Evolutionary conservation across 2,797 vertebrate genomes (phyloP).

Genomic region (Agapornis canus): DNA sequence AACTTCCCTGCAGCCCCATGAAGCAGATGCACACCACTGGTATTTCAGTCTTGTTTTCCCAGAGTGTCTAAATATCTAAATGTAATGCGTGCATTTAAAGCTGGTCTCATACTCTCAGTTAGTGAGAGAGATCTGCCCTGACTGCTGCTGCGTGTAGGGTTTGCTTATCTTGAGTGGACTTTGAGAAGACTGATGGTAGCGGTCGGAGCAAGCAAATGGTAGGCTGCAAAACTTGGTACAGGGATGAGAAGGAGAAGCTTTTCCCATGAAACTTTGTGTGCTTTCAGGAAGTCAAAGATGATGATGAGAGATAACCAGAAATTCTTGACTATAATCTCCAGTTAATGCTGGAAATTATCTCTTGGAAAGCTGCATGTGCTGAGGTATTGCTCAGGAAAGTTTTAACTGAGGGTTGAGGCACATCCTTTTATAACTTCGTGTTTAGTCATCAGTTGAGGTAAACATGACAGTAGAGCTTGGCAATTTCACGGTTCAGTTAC

Average conservation of each 20-base stretch:
- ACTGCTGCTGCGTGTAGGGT: not conserved
- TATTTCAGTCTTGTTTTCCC: not conserved
- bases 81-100: not conserved
- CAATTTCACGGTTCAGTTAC: not conserved
- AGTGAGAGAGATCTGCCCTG: not conserved
- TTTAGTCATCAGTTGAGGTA: not conserved
- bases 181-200: not conserved
- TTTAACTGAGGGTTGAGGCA: not conserved
- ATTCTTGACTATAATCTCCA: not conserved
- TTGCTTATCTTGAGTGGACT: not conserved
- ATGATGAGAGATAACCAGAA: not conserved
- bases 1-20: fast-evolving
- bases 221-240: not conserved
- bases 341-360: not conserved
- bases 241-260: not conserved
- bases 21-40: not conserved
- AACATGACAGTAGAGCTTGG: not conserved
- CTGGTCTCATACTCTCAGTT: not conserved
- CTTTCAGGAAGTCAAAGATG: not conserved
- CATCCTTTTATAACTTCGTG: not conserved
- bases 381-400: not conserved
- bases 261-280: not conserved
- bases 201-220: not conserved
- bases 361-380: not conserved
- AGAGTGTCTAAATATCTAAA: not conserved